Conservation (phyloP, 2,113 vertebrate species). For the Rallus limicola region DNA sequence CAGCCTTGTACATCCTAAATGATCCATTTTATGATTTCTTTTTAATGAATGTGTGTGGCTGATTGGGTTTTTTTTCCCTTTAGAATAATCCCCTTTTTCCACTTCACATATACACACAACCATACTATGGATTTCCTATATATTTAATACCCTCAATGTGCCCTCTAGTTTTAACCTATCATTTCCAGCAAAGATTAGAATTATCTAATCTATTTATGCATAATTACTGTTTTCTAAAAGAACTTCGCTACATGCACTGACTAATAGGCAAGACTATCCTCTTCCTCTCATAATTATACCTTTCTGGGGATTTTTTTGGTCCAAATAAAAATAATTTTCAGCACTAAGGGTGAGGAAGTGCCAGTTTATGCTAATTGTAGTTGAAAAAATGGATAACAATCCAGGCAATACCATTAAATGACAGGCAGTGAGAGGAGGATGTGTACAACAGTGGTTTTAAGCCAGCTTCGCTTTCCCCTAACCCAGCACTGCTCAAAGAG, state of each 20-base stretch:
- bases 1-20: neutral
- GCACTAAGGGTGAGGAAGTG: neutral
- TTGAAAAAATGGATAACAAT: neutral
- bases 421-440: neutral
- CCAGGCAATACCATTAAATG: neutral
- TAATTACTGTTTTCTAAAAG: slow-evolving; percentile 38
- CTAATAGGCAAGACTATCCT: neutral
- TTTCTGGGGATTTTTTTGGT: neutral
- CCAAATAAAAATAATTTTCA: neutral
- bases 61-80: neutral
- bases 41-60: neutral
- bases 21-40: neutral
- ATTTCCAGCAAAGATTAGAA: neutral
- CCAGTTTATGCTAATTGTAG: neutral
- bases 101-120: neutral
- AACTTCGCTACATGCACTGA: neutral
- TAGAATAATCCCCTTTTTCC: neutral
- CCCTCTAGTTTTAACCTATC: neutral
- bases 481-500: neutral
- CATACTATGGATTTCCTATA: neutral
- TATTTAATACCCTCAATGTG: neutral
- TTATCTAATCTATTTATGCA: neutral
- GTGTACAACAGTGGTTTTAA: neutral
- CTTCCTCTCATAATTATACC: neutral
- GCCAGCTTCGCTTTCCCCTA: neutral